These are phyloP conservation scores for Macrostomum lignano DNA, from an alignment of 1,140 invertebrate species.

Conservation along the genomic window DNA sequence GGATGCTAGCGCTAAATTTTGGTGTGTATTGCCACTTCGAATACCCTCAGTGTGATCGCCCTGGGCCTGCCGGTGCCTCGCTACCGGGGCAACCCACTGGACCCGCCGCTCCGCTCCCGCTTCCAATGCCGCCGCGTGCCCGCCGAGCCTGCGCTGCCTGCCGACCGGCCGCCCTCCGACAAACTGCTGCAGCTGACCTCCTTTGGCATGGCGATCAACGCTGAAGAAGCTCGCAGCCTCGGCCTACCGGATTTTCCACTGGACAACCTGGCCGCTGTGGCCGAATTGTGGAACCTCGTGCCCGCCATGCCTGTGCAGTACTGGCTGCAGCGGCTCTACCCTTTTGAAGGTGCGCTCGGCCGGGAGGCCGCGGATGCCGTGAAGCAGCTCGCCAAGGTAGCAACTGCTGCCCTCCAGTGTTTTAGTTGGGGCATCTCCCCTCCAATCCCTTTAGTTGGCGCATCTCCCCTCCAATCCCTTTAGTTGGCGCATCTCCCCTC, in stretches of 20 bases:
- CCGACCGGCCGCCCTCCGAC: too few species aligned
- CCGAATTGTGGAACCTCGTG: constrained; percentile 38
- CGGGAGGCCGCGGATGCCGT: constrained; percentile 41
- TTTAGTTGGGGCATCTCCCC: too few species aligned
- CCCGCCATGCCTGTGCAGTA: constrained; percentile 37
- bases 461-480: too few species aligned
- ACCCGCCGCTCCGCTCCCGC: constrained; percentile 67
- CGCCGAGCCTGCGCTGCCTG: constrained; percentile 15
- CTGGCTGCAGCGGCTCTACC: constrained; percentile 47
- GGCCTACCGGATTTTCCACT: constrained; percentile 64
- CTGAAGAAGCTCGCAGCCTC: constrained; percentile 37
- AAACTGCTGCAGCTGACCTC: constrained; percentile 45
- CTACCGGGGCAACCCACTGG: constrained; percentile 54
- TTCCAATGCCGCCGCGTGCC: constrained; percentile 66
- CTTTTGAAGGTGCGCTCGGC: constrained; percentile 43
- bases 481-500: too few species aligned
- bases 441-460: too few species aligned
- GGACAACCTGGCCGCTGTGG: constrained; percentile 41
- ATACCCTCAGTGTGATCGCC: constrained; percentile 25
- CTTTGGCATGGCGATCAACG: constrained; percentile 42
- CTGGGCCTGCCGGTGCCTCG: constrained; percentile 23
- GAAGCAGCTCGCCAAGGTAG: too few species aligned
- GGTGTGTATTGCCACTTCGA: neutral
- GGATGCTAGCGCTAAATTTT: too few species aligned
- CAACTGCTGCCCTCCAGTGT: too few species aligned